Evolutionary conservation across 2,113 vertebrate genomes (phyloP), one percentile per base, ranked within the genome.

Genomic region (Aegypius monachus): DNA sequence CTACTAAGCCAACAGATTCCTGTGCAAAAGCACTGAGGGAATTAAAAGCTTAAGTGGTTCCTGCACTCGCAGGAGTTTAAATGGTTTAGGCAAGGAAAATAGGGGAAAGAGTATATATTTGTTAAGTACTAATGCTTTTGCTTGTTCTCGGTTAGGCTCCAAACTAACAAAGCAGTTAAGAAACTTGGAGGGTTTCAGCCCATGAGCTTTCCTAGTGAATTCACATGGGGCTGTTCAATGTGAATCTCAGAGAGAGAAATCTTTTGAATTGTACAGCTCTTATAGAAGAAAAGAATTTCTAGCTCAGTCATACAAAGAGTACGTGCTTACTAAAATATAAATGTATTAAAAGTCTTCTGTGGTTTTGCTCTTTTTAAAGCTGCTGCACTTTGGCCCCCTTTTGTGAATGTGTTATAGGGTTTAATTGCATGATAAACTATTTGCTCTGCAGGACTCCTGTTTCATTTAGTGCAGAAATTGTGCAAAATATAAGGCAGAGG

Each of bases 101-200:
- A 89, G 93, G 91, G 78, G 91, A 96, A 94, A 93, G 91, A 93
- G 61, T 89, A 36, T 94, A 9, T 84, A 42, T 95, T 92, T 89
- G 61, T 66, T 67, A 89, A 78, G 66, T 53, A 45, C 47, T 17
- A 59, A 58, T 73, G 62, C 40, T 93, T 91, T 74, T 84, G 47
- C 84, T 90, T 75, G 17, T 80, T 68, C 56, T 93, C 43, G 31
- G 56, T 75, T 91, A 32, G 90, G 36, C 40, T 88, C 62, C 81
- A 62, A 65, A 87, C 74, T 89, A 88, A 85, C 56, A 40, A 47
- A 87, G 47, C 61, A 55, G 65, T 84, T 86, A 55, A 78, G 59
- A 70, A 89, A 85, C 47, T 36, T 34, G 10, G 34, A 52, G 6
- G 13, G 36, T 95, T 91, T 87, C 52, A 82, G 22, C 47, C 47